Percentiles rank a stretch among this genome's conserved stretches.
phyloP scores from a whole-genome alignment of 1,140 invertebrate genomes.

The Glossosoma conforme region DNA sequence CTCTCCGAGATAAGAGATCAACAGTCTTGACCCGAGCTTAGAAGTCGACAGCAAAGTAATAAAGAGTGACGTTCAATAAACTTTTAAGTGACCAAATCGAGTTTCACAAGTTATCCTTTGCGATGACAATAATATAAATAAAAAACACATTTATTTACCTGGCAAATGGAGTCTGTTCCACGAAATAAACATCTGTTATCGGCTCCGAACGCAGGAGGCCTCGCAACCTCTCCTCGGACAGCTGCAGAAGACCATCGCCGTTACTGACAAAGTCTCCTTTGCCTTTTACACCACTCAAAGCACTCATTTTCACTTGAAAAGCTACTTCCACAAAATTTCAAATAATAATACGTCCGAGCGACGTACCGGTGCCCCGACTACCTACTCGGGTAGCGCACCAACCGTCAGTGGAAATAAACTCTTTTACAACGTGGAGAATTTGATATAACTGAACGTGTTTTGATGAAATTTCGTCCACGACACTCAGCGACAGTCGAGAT shows the following conservation, averaged over 20 bases:
- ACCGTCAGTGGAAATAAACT: too few species aligned
- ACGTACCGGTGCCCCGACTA: too few species aligned
- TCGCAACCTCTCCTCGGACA: conserved; percentile 54
- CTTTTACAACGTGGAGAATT: too few species aligned
- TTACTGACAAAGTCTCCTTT: conserved; percentile 43
- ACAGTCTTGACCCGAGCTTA: not conserved
- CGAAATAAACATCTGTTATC: conserved; percentile 61
- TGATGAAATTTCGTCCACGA: too few species aligned
- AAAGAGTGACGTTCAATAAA: not conserved
- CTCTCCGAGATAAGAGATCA: not conserved
- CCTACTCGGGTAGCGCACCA: too few species aligned
- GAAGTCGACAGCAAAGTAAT: not conserved
- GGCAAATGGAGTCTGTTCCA: conserved; percentile 66
- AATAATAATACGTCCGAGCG: too few species aligned
- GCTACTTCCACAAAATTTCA: too few species aligned
- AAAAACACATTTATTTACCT: conserved; percentile 45
- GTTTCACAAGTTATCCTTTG: not conserved
- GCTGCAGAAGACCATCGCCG: conserved; percentile 59
- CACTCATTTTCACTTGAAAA: conserved; percentile 47
- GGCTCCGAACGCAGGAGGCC: conserved; percentile 57
- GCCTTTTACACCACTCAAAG: conserved; percentile 43
- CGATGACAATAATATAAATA: not conserved
- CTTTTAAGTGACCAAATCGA: not conserved
- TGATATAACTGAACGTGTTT: too few species aligned
- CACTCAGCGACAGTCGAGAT: conserved; percentile 11